Evolutionary conservation across 2,797 vertebrate genomes (phyloP).

Genomic region (Sebastes kiyomatsui): DNA sequence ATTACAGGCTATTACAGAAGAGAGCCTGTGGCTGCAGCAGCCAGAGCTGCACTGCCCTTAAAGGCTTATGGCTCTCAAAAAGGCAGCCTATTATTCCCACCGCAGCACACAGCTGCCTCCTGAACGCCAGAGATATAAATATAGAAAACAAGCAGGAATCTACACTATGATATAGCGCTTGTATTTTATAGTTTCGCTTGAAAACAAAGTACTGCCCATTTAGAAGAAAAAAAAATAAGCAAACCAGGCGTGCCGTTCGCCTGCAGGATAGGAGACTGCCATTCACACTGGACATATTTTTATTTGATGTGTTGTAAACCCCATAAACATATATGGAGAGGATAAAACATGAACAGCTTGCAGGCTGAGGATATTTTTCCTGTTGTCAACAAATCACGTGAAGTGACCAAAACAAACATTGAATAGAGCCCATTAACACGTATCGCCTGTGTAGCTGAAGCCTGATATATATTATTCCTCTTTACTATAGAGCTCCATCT

Average conservation of each 20-base stretch:
- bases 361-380: not conserved
- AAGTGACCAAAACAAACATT: not conserved
- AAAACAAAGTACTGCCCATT: conserved; percentile 27
- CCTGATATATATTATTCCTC: not conserved
- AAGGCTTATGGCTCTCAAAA: conserved; percentile 65
- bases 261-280: not conserved
- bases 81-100: conserved; percentile 60
- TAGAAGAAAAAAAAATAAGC: not conserved
- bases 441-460: not conserved
- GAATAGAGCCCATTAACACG: not conserved
- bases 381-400: not conserved
- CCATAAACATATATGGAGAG: not conserved
- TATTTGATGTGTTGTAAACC: not conserved
- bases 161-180: conserved; percentile 25
- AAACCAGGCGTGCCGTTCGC: not conserved
- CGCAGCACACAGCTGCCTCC: conserved; percentile 60
- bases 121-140: conserved; percentile 58
- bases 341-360: conserved; percentile 7
- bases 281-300: conserved; percentile 9
- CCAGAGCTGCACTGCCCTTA: conserved; percentile 64
- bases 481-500: not conserved
- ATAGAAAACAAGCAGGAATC: conserved; percentile 52
- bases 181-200: conserved; percentile 44
- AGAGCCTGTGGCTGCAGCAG: conserved; percentile 69
- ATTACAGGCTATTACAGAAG: conserved; percentile 77